A percentile compares a stretch with the other conserved stretches of the same genome.
These are phyloP conservation scores for Brevimyrus niger DNA, from an alignment of 2,113 vertebrate genomes.

Conservation along the genomic window DNA sequence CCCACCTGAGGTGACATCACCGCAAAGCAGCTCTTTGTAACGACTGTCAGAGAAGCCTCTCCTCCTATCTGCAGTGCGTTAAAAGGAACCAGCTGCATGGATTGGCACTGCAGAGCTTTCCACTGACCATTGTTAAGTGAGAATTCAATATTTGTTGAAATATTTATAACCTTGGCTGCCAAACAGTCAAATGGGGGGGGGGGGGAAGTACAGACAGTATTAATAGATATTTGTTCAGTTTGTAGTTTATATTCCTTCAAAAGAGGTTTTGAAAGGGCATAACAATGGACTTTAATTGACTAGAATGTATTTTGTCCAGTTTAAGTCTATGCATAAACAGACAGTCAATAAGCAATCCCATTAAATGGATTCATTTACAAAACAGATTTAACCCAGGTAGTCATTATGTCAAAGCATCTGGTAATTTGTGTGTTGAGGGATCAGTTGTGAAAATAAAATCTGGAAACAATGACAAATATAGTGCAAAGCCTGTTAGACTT, in stretches of 20 bases:
- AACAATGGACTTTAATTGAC: not conserved
- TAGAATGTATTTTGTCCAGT: not conserved
- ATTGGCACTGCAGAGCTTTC: not conserved
- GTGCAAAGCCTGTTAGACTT: not conserved
- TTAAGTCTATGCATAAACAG: not conserved
- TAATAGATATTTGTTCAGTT: not conserved
- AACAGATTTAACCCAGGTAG: not conserved
- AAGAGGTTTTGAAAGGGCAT: not conserved
- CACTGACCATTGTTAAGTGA: not conserved
- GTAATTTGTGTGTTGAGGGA: not conserved
- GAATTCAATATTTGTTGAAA: slow-evolving; percentile 1
- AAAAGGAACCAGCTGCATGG: not conserved
- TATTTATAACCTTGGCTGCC: not conserved
- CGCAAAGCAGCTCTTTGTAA: not conserved
- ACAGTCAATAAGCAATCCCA: not conserved
- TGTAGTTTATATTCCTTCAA: not conserved
- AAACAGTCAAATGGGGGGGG: not conserved
- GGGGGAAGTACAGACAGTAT: not conserved
- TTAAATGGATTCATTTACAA: not conserved
- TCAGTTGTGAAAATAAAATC: slow-evolving; percentile 2
- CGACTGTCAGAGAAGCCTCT: not conserved
- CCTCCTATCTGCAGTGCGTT: not conserved
- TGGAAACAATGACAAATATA: not conserved
- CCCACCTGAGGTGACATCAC: too few relatives aligned
- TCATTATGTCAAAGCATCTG: not conserved